Conservation (phyloP, 2,797 vertebrate species). For the Micromesistius poutassou region DNA sequence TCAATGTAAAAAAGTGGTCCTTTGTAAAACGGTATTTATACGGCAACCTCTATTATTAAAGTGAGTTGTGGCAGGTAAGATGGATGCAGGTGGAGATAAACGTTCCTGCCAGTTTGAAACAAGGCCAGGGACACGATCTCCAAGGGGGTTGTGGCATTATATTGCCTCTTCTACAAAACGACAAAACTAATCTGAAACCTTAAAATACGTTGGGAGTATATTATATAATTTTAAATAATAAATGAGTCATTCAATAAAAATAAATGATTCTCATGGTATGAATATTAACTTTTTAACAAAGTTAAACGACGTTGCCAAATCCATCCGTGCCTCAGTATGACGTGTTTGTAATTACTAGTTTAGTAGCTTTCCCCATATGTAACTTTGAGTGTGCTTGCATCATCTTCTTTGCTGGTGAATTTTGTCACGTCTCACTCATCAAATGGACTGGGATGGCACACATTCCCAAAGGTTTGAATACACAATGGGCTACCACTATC, state of each 20-base stretch:
- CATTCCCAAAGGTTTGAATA: constrained; percentile 42
- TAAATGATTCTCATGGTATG: background rate
- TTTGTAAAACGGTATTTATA: too few relatives aligned
- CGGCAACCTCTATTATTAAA: background rate
- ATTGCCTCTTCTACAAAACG: background rate
- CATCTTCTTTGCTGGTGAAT: constrained; percentile 43
- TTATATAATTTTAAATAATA: background rate
- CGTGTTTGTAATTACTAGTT: constrained; percentile 52
- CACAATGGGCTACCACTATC: constrained; percentile 19
- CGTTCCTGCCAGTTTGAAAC: background rate
- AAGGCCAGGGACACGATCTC: background rate
- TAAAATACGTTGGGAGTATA: background rate
- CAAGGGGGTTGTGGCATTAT: background rate
- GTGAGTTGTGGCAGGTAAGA: background rate
- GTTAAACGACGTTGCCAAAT: background rate
- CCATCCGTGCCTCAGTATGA: constrained; percentile 11
- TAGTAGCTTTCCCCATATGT: constrained; percentile 32
- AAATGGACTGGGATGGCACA: constrained; percentile 60
- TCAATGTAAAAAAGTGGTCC: too few relatives aligned
- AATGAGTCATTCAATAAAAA: background rate
- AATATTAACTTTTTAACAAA: background rate
- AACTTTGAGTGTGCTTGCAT: constrained; percentile 55
- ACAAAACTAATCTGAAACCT: background rate
- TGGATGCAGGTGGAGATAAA: background rate
- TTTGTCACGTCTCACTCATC: constrained; percentile 66